Evolutionary conservation across 2,113 vertebrate genomes (phyloP).

Genomic region (Stegostoma tigrinum): DNA sequence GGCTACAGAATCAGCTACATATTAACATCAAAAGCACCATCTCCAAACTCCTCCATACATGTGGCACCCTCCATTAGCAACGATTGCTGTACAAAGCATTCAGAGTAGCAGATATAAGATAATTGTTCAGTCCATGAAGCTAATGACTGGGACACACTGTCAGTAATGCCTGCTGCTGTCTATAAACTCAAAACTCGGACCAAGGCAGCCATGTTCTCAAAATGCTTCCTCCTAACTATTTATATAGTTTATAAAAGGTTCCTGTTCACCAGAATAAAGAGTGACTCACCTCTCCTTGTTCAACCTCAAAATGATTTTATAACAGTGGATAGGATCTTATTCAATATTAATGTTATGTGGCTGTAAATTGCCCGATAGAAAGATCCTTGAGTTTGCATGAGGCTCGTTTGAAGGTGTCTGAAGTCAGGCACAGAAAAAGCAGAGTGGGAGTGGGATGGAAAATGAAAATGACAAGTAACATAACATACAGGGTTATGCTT

Average conservation of each 20-base stretch:
- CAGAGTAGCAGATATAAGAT: too few relatives aligned
- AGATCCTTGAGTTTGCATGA: not conserved
- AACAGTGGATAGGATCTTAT: not conserved
- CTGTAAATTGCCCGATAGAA: not conserved
- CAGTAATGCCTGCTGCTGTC: too few relatives aligned
- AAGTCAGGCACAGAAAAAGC: not conserved
- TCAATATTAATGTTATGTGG: not conserved
- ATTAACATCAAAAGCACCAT: not conserved
- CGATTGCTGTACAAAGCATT: not conserved
- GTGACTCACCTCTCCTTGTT: too few relatives aligned
- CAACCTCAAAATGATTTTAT: too few relatives aligned
- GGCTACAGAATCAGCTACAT: not conserved
- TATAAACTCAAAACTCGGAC: too few relatives aligned
- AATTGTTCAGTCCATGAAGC: too few relatives aligned
- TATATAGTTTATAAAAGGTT: too few relatives aligned
- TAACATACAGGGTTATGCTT: not conserved
- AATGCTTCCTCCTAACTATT: too few relatives aligned
- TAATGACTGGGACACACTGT: too few relatives aligned
- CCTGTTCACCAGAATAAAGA: too few relatives aligned
- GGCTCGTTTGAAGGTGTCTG: not conserved
- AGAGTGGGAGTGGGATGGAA: not conserved
- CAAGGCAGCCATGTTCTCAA: too few relatives aligned
- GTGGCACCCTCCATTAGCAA: not conserved
- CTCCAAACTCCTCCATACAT: not conserved
- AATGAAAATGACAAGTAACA: not conserved